phyloP scores from a whole-genome alignment of 2,797 vertebrate species.

The Crocodylus rhombifer region DNA sequence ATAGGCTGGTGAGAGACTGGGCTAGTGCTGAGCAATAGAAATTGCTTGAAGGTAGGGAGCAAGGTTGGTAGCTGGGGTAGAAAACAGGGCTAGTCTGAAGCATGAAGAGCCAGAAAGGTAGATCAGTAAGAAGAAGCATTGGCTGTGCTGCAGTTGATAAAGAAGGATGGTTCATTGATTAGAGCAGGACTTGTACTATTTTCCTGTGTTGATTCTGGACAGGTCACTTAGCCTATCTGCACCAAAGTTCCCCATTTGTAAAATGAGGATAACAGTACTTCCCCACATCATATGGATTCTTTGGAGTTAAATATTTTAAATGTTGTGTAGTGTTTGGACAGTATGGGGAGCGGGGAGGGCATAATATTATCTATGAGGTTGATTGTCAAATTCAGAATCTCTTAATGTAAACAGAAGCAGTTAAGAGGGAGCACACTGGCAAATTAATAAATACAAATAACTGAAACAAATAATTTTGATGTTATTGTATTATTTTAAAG shows the following conservation, averaged over 20 bases:
- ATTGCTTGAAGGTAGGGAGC: not conserved
- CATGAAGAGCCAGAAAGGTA: not conserved
- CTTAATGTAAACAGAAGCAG: not conserved
- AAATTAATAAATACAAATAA: too few species aligned
- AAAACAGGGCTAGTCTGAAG: not conserved
- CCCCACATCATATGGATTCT: not conserved
- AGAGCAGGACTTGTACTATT: not conserved
- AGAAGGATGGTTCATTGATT: not conserved
- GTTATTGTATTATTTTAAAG: too few species aligned
- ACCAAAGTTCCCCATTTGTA: not conserved
- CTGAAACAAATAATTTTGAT: too few species aligned
- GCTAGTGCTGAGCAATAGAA: not conserved
- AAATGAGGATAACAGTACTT: not conserved
- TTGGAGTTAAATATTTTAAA: not conserved
- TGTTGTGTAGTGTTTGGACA: not conserved
- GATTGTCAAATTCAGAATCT: not conserved
- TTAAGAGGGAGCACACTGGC: too few species aligned
- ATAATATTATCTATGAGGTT: not conserved
- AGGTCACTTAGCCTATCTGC: not conserved
- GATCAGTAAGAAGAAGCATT: not conserved
- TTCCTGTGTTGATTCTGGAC: too few species aligned
- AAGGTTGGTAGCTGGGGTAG: not conserved
- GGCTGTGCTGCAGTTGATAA: not conserved
- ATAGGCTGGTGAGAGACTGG: not conserved
- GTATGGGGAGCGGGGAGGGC: not conserved